phyloP scores from a whole-genome alignment of 2,888 invertebrate genomes.

The Drosophila bunnanda region DNA sequence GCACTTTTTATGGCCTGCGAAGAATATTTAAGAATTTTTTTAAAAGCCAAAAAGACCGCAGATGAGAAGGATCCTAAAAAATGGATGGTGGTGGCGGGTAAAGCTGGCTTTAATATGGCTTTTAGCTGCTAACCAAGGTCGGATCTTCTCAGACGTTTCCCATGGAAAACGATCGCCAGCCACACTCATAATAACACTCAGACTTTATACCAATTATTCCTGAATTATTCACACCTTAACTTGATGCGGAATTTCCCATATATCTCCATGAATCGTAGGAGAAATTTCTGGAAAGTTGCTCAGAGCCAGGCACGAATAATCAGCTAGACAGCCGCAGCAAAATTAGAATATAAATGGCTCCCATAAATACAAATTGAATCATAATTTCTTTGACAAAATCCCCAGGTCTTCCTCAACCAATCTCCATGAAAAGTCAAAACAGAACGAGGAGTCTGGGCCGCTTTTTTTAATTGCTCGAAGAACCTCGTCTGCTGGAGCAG shows the following conservation, averaged over 20 bases:
- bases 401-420: constrained; percentile 13
- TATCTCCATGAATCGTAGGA: constrained; percentile 19
- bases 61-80: constrained; percentile 3
- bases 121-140: constrained; percentile 3
- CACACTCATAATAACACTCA: not conserved
- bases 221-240: constrained; percentile 23
- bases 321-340: constrained; percentile 1
- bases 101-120: not conserved
- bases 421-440: constrained; percentile 13
- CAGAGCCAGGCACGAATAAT: constrained; percentile 23
- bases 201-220: constrained; percentile 18
- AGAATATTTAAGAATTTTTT: constrained; percentile 9
- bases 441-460: constrained; percentile 1
- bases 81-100: not conserved
- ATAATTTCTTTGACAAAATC: constrained; percentile 41
- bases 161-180: constrained; percentile 10
- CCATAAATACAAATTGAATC: constrained; percentile 39
- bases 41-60: not conserved
- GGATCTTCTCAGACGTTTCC: constrained; percentile 8
- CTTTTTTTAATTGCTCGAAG: constrained; percentile 66
- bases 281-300: constrained; percentile 21
- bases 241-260: constrained; percentile 13
- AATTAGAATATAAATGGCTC: constrained; percentile 32
- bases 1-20: constrained; percentile 21
- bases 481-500: constrained; percentile 44